Base-by-base conservation (phyloP, 2,888 invertebrate genomes). In the Scaptomyza polygonia region DNA sequence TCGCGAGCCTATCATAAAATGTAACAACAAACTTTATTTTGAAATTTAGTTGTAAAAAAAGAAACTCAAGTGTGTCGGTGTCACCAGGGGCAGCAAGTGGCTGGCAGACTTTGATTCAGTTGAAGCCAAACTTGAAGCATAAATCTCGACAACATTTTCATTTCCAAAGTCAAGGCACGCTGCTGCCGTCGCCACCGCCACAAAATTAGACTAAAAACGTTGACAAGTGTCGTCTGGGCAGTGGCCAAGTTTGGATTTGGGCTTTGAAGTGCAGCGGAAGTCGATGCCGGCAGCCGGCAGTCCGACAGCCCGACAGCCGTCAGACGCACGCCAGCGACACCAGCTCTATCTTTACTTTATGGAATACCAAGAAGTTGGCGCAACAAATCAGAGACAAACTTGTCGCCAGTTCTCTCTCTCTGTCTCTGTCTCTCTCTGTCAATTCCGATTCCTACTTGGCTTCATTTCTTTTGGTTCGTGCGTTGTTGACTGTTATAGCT, bases 1-100 rank as follows among this genome's bases (percentile, higher is more conserved):
- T 88, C 89, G 73, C 64, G 72, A 59, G 71, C 67, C 74, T 62
- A 73, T 71, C 82, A 79, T 84, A 84, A 86, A 82, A 80, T 34
- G 12, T 29, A 30, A 82, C 27, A 62, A 61, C 66, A 77, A 69
- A 71, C 71, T 84, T 74, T 73, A 76, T 83, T 75, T 82, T 66
- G 76, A 78, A 77, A 79, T 86, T 75, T 79, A 77, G 78, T 73
- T 84, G 84, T 77, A 78, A 81, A 14, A 32, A 11, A 40, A 21
- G 42, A 39, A 58, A 29, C 6, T 65, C 63, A 66, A 70, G 66
- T 68, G 54, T 65, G 74, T 9, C 34, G 69, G 66, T 76, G 77
- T 18, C 55, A 72, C 74, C 74, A 65, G 84, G 72, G 75, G 75
- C 81, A 81, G 75, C 81, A 81, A 78, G 77, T 84, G 81, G 65